Evolutionary conservation across 2,113 vertebrate species (phyloP).

Genomic region (Rousettus leschenaultii): DNA sequence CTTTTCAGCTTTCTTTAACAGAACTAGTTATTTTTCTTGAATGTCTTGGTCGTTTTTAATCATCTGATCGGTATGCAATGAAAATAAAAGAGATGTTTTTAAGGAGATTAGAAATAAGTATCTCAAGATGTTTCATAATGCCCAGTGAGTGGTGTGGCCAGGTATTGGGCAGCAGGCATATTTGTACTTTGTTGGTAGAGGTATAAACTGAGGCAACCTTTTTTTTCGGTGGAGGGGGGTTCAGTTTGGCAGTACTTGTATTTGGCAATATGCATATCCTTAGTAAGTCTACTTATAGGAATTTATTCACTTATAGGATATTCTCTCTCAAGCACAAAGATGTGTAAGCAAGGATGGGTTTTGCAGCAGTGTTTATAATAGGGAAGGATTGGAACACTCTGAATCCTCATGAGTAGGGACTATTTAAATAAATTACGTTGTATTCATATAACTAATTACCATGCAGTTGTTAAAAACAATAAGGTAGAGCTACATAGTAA

Average conservation of each 20-base stretch:
- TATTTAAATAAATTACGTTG: background rate
- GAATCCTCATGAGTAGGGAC: background rate
- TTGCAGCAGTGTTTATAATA: background rate
- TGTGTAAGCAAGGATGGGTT: background rate
- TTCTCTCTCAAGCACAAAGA: background rate
- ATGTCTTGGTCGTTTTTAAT: background rate
- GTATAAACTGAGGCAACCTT: background rate
- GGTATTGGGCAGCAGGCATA: background rate
- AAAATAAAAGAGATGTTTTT: constrained; percentile 1
- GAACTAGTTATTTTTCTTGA: background rate
- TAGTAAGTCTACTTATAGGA: background rate
- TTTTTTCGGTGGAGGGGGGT: background rate
- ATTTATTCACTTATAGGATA: background rate
- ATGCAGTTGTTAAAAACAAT: background rate
- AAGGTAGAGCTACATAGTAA: background rate
- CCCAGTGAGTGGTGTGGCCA: background rate
- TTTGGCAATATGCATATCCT: background rate
- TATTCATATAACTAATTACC: background rate
- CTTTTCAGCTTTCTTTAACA: background rate
- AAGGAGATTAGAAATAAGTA: background rate
- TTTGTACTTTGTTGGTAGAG: background rate
- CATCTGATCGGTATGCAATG: background rate
- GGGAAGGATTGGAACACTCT: background rate
- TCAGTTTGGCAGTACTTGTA: background rate
- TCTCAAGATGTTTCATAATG: background rate